phyloP scores from a whole-genome alignment of 1,140 invertebrate genomes.

The Liolophura sinensis region DNA sequence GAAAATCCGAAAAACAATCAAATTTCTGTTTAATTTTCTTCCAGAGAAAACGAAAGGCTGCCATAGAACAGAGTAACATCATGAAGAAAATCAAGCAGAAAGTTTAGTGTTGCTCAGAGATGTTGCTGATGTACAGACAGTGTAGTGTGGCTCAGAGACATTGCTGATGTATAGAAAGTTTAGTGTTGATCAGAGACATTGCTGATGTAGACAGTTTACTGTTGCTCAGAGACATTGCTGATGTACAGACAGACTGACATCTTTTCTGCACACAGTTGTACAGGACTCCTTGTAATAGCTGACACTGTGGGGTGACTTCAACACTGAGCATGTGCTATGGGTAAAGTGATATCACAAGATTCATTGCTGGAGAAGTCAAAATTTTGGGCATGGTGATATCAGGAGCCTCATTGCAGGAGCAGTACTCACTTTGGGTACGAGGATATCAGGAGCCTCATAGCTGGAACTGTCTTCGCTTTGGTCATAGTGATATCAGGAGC shows the following conservation, averaged over 20 bases:
- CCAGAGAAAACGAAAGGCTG: constrained; percentile 62
- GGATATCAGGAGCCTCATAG: no score
- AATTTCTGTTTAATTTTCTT: constrained; percentile 29
- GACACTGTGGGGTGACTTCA: not conserved
- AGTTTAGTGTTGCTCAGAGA: constrained; percentile 27
- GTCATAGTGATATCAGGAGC: no score
- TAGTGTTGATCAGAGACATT: not conserved
- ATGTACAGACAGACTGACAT: not conserved
- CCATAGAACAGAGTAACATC: constrained; percentile 61
- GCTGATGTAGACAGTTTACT: not conserved
- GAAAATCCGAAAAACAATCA: no score
- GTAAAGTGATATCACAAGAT: no score
- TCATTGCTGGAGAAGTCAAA: no score
- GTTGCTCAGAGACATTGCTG: not conserved
- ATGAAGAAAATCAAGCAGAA: constrained; percentile 62
- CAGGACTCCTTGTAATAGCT: not conserved
- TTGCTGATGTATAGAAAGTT: no score
- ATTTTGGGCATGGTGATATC: no score
- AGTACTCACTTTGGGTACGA: no score
- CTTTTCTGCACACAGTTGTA: no score
- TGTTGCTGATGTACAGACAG: not conserved
- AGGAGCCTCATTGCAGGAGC: no score
- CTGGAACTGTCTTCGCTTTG: no score
- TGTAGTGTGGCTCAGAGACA: not conserved
- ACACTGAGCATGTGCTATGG: not conserved